Evolutionary conservation across 2,888 invertebrate species (phyloP).

Genomic region (Melanostoma mellinum): DNA sequence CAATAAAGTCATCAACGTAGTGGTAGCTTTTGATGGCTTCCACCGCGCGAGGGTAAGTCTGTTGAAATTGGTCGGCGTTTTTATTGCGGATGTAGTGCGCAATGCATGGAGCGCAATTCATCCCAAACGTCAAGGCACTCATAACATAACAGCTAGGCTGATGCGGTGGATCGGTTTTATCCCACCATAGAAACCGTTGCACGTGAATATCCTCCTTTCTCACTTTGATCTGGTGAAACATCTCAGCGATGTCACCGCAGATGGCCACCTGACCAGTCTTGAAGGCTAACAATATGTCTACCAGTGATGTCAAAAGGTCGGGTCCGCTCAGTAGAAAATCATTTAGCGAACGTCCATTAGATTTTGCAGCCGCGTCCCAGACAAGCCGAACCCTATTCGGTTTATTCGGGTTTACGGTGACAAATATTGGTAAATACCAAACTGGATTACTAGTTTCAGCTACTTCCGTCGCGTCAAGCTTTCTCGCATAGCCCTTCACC

Average conservation of each 20-base stretch:
- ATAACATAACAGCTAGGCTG: constrained; percentile 52
- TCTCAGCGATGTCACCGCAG: constrained; percentile 66
- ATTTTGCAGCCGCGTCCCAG: constrained; percentile 34
- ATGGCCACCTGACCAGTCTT: constrained; percentile 16
- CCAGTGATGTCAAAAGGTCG: constrained; percentile 16
- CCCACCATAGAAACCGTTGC: constrained; percentile 57
- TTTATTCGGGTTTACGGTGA: constrained; percentile 33
- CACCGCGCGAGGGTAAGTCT: constrained; percentile 59
- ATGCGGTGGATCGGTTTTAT: constrained; percentile 19
- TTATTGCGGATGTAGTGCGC: constrained; percentile 47
- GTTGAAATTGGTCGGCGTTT: constrained; percentile 37
- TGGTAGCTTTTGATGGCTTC: constrained; percentile 67
- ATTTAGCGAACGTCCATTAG: constrained; percentile 8
- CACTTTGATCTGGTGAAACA: constrained; percentile 65
- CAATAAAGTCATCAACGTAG: constrained; percentile 75
- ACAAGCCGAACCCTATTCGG: constrained; percentile 31
- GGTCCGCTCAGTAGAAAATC: constrained; percentile 23
- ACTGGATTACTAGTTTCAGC: not conserved
- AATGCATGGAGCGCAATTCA: constrained; percentile 59
- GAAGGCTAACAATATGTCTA: constrained; percentile 16
- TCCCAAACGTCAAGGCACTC: constrained; percentile 57
- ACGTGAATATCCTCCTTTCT: constrained; percentile 53
- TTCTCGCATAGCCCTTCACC: constrained; percentile 35
- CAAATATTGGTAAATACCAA: constrained; percentile 26
- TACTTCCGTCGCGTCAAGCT: constrained; percentile 10